Conservation (phyloP, 1,140 invertebrate species). For the Bombus difficillimus region DNA sequence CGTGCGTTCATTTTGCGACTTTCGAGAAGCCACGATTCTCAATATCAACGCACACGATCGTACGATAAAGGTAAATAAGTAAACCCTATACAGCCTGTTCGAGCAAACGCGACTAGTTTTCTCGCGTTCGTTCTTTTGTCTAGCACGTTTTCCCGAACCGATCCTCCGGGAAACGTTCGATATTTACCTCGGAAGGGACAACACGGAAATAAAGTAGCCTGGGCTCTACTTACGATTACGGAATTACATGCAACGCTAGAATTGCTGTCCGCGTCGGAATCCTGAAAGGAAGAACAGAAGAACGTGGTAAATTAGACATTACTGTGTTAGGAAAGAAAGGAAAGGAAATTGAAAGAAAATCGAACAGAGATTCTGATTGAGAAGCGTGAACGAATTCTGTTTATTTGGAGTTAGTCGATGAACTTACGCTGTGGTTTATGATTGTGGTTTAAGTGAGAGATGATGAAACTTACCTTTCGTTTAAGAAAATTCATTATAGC, state of each 20-base stretch:
- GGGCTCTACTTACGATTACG: slow-evolving; percentile 26
- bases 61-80: background rate
- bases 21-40: slow-evolving; percentile 8
- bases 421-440: background rate
- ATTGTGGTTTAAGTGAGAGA: no score
- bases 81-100: background rate
- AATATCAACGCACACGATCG: background rate
- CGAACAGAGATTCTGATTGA: background rate
- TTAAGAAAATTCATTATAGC: background rate
- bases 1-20: slow-evolving; percentile 13
- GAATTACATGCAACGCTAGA: slow-evolving; percentile 14
- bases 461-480: background rate
- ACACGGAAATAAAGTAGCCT: background rate
- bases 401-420: background rate
- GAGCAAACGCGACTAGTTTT: background rate
- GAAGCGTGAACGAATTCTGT: background rate
- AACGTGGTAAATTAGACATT: background rate
- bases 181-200: background rate
- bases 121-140: no score
- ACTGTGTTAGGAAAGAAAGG: no score
- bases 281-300: slow-evolving; percentile 27
- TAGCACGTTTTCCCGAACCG: background rate
- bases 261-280: slow-evolving; percentile 9
- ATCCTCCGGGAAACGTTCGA: background rate
- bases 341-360: no score